Conservation (phyloP, 2,113 vertebrate genomes). For the Mobula birostris region DNA sequence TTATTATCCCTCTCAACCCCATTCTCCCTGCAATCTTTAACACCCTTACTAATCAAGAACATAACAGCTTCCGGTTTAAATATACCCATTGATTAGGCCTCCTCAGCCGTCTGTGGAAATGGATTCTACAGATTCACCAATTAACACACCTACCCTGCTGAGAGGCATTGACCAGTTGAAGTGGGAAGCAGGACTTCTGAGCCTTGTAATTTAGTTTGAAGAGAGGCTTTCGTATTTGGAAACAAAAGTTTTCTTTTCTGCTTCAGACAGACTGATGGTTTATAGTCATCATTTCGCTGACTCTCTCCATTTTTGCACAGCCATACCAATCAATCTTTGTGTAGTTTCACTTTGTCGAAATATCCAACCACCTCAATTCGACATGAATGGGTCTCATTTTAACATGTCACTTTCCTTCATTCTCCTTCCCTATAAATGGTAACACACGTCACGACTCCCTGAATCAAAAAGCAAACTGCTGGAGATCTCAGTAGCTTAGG, state of each 20-base stretch:
- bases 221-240: neutral
- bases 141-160: neutral
- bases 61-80: too few species aligned
- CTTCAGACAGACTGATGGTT: neutral
- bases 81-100: too few species aligned
- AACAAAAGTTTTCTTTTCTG: neutral
- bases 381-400: neutral
- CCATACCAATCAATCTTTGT: neutral
- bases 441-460: neutral
- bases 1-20: too few species aligned
- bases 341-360: neutral
- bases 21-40: too few species aligned
- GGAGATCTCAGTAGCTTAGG: too few species aligned
- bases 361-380: neutral
- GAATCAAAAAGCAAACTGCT: neutral
- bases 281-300: too few species aligned
- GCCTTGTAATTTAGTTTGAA: neutral
- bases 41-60: too few species aligned
- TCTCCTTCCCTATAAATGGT: neutral
- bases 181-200: neutral
- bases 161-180: neutral
- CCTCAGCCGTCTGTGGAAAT: too few species aligned
- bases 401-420: neutral
- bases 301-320: neutral
- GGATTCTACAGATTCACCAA: too few species aligned